Evolutionary conservation across 1,140 invertebrate species (phyloP).

Genomic region (Delia radicum): DNA sequence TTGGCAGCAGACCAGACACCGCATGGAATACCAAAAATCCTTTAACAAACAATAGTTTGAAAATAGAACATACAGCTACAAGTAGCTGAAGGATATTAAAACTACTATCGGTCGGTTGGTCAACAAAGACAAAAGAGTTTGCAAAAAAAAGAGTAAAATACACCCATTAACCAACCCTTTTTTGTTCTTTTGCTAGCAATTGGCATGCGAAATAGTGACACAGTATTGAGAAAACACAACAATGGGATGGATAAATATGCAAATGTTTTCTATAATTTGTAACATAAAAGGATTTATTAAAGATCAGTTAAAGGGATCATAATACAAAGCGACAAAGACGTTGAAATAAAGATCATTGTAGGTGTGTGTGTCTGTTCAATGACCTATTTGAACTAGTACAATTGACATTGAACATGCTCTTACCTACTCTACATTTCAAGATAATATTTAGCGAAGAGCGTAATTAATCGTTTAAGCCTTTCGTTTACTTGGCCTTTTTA

Average conservation of each 20-base stretch:
- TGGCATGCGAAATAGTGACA: no score
- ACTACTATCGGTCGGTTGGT: slow-evolving; percentile 16
- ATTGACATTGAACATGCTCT: no score
- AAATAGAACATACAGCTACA: neutral
- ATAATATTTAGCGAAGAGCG: neutral
- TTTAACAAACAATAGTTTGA: neutral
- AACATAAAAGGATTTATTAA: neutral
- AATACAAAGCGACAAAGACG: neutral
- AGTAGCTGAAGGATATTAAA: slow-evolving; percentile 19
- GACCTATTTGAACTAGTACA: neutral
- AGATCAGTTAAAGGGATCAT: neutral
- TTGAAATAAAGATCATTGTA: neutral
- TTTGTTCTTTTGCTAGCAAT: no score
- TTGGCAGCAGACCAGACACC: neutral
- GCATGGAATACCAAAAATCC: neutral
- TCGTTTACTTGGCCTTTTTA: neutral
- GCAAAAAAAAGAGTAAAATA: neutral
- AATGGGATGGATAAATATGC: neutral
- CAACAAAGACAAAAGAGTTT: neutral
- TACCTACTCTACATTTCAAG: neutral
- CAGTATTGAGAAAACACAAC: neutral
- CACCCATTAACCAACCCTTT: neutral
- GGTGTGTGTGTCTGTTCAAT: neutral
- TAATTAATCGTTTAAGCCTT: neutral
- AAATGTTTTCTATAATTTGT: neutral